A percentile compares a stretch with the other conserved stretches of the same genome.
phyloP scores from a whole-genome alignment of 2,888 invertebrate species.

The Eupithecia tripunctaria region DNA sequence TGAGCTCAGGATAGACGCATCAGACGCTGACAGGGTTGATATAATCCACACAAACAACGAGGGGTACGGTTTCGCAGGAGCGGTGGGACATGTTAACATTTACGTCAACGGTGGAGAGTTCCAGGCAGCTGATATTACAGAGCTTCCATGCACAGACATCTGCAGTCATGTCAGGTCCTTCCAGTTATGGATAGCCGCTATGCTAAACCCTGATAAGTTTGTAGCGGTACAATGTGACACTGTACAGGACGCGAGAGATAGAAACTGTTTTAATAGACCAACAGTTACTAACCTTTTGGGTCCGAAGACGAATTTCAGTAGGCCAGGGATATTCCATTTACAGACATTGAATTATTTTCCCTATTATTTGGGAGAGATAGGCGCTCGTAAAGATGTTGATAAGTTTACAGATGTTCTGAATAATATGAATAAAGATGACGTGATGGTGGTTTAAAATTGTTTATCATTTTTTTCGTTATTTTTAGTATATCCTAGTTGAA shows the following conservation, averaged over 20 bases:
- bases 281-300: constrained; percentile 43
- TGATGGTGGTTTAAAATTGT: constrained; percentile 25
- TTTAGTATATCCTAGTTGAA: neutral
- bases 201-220: constrained; percentile 46
- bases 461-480: neutral
- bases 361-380: constrained; percentile 54
- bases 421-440: constrained; percentile 27
- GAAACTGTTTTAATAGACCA: constrained; percentile 49
- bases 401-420: constrained; percentile 17
- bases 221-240: constrained; percentile 51
- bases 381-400: constrained; percentile 51
- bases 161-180: constrained; percentile 48
- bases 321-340: constrained; percentile 55
- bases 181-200: constrained; percentile 46
- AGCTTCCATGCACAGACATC: constrained; percentile 39
- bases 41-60: constrained; percentile 48
- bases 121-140: constrained; percentile 41
- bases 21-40: constrained; percentile 50
- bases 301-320: constrained; percentile 47
- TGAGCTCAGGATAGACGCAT: constrained; percentile 45
- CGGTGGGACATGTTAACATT: constrained; percentile 50
- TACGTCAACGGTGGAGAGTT: constrained; percentile 55
- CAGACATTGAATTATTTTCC: constrained; percentile 50
- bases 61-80: constrained; percentile 45
- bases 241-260: constrained; percentile 47